Evolutionary conservation across 2,797 vertebrate species (phyloP).

Genomic region (Parambassis ranga): DNA sequence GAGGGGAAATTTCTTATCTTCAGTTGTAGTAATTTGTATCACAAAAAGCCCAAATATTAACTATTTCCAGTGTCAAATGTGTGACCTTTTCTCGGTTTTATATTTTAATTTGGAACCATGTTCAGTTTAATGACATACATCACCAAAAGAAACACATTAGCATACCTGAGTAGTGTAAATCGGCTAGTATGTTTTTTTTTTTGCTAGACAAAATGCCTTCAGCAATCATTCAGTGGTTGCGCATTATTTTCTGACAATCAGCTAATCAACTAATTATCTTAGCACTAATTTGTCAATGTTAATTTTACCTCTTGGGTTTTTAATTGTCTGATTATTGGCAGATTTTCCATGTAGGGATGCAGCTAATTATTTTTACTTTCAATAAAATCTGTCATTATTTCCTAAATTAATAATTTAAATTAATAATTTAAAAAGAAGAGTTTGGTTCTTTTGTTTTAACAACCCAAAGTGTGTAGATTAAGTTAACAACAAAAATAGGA

Average conservation of each 20-base stretch:
- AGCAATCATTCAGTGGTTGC: neutral
- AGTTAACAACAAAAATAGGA: too few species aligned
- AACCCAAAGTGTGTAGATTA: too few species aligned
- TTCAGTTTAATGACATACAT: too few species aligned
- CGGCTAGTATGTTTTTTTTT: neutral
- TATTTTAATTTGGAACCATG: too few species aligned
- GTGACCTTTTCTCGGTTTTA: too few species aligned
- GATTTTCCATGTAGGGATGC: neutral
- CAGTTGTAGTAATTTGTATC: too few species aligned
- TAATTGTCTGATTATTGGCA: neutral
- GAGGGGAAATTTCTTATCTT: too few species aligned
- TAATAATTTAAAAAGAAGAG: neutral
- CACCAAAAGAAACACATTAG: too few species aligned
- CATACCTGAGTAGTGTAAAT: too few species aligned
- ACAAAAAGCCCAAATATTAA: too few species aligned
- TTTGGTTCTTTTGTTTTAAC: neutral
- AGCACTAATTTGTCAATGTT: neutral
- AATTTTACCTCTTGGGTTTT: neutral
- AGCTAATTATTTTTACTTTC: neutral
- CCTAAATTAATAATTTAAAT: neutral
- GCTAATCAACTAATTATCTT: conserved; percentile 2
- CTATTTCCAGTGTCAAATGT: too few species aligned
- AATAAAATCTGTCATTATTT: neutral
- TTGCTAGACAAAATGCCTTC: neutral
- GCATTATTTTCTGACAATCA: neutral